Evolutionary conservation across 2,113 vertebrate species (phyloP), one percentile per base, ranked within the genome.

Genomic region (Gallinago undulata): DNA sequence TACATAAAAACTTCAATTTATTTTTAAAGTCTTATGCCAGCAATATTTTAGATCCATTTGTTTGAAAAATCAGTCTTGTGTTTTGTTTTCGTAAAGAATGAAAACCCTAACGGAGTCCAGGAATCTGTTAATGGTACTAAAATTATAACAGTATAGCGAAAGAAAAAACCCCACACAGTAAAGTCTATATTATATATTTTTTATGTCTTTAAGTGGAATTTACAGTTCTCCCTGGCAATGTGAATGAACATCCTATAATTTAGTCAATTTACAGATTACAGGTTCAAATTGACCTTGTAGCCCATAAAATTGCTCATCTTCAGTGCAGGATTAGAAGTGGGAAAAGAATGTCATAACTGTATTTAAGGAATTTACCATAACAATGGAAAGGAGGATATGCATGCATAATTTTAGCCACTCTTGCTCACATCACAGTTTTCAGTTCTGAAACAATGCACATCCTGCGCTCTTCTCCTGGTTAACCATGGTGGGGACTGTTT

Each of bases 201-300:
- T 97, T 95, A 97, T 92, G 93, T 97, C 98, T 97, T 97, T 98
- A 98, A 97, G 98, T 98, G 97, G 97, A 98, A 98, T 98, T 98
- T 98, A 98, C 97, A 98, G 98, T 98, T 98, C 98, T 98, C 98
- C 89, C 97, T 98, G 98, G 98, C 98, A 98, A 98, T 98, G 98
- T 98, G 98, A 98, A 98, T 98, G 98, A 98, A 98, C 98, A 99
- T 98, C 98, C 98, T 98, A 98, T 98, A 98, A 99, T 99, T 98
- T 98, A 98, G 98, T 98, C 97, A 98, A 99, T 99, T 99, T 98
- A 98, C 98, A 97, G 96, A 98, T 98, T 98, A 98, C 98, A 98
- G 98, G 98, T 99, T 98, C 98, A 98, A 98, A 98, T 98, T 98
- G 98, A 98, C 98, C 98, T 98, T 97, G 97, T 98, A 98, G 98